Evolutionary conservation across 2,888 invertebrate genomes (phyloP).

Genomic region (Leptogaster cylindrica): DNA sequence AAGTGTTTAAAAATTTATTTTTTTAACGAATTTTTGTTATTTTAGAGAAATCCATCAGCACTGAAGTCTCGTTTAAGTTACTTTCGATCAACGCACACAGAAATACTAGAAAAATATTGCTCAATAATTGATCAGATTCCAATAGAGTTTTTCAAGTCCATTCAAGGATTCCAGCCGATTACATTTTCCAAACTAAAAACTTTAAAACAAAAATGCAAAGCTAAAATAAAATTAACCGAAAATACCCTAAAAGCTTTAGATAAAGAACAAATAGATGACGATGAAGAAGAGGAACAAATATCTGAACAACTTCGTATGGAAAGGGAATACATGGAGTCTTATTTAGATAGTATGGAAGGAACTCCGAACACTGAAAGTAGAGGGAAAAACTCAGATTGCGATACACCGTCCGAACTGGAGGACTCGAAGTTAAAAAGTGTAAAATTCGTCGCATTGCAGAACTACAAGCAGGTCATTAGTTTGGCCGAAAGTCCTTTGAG

Average conservation of each 20-base stretch:
- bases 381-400: neutral
- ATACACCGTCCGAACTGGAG: neutral
- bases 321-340: neutral
- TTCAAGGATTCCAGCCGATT: constrained; percentile 67
- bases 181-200: constrained; percentile 67
- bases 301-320: neutral
- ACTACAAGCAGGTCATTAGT: constrained; percentile 6
- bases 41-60: neutral
- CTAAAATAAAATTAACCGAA: constrained; percentile 63
- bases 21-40: neutral
- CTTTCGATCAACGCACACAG: constrained; percentile 65
- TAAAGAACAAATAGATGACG: constrained; percentile 44
- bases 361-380: neutral
- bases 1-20: too few species aligned
- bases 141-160: constrained; percentile 66
- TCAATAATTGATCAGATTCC: constrained; percentile 71
- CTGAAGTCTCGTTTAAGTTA: constrained; percentile 32
- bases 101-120: constrained; percentile 70
- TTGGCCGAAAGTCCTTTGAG: neutral
- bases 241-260: constrained; percentile 51
- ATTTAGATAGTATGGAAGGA: too few species aligned
- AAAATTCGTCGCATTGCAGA: constrained; percentile 1
- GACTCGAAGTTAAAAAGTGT: neutral
- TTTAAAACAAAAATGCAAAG: constrained; percentile 67
- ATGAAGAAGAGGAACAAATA: constrained; percentile 55